These are phyloP conservation scores for Pollenia griseotomentosa DNA, from an alignment of 2,888 invertebrate species.

Conservation along the genomic window DNA sequence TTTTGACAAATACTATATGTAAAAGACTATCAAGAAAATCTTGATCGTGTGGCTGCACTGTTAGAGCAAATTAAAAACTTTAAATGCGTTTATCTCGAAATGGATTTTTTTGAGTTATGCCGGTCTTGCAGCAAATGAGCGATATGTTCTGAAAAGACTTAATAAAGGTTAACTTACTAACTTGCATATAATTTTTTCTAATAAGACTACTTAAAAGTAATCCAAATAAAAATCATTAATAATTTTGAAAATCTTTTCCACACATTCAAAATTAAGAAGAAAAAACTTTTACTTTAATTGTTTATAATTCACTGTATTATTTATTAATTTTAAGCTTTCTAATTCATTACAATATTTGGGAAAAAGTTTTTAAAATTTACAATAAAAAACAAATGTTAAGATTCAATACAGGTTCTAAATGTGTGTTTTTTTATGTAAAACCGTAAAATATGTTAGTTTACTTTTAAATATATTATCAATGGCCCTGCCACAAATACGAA, in stretches of 20 bases:
- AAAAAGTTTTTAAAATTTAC: constrained; percentile 46
- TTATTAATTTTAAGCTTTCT: constrained; percentile 51
- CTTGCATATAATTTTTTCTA: too few species aligned
- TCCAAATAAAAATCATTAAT: too few species aligned
- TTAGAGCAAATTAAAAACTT: too few species aligned
- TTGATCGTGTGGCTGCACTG: too few species aligned
- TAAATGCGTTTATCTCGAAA: too few species aligned
- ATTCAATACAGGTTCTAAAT: constrained; percentile 24
- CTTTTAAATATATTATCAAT: constrained; percentile 37
- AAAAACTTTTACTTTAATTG: not conserved
- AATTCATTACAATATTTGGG: constrained; percentile 48
- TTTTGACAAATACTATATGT: too few species aligned
- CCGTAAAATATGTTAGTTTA: constrained; percentile 23
- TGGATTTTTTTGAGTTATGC: too few species aligned
- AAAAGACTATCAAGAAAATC: too few species aligned
- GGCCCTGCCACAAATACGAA: constrained; percentile 74
- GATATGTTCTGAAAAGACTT: too few species aligned
- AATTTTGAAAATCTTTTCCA: not conserved
- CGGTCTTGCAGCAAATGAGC: too few species aligned
- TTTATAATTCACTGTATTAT: constrained; percentile 53
- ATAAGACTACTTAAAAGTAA: too few species aligned
- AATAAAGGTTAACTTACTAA: too few species aligned
- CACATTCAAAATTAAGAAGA: not conserved
- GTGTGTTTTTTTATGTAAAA: constrained; percentile 1
- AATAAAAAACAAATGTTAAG: constrained; percentile 36